Evolutionary conservation across 2,113 vertebrate species (phyloP).

Genomic region (Dromas ardeola): DNA sequence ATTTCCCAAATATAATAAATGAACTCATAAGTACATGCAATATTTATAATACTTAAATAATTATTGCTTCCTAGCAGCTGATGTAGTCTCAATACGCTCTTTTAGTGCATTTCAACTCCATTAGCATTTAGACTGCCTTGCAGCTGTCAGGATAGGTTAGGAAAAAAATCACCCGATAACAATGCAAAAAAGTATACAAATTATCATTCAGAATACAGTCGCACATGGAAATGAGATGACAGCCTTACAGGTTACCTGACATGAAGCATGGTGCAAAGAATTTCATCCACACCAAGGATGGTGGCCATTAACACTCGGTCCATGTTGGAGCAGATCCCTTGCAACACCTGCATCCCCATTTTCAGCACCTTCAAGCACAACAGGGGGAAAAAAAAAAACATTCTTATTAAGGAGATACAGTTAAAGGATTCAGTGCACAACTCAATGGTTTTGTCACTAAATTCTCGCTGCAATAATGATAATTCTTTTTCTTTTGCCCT

Average conservation of each 20-base stretch:
- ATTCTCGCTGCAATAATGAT: not conserved
- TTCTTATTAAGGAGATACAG: not conserved
- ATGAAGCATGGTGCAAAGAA: slow-evolving; percentile 81
- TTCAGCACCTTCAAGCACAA: slow-evolving; percentile 69
- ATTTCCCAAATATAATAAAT: slow-evolving; percentile 20
- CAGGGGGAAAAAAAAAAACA: not conserved
- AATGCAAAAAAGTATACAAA: slow-evolving; percentile 12
- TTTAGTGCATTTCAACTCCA: slow-evolving; percentile 29
- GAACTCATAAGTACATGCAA: slow-evolving; percentile 12
- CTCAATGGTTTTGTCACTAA: not conserved
- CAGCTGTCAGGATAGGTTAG: not conserved
- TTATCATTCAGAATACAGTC: slow-evolving; percentile 26
- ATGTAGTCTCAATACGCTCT: not conserved
- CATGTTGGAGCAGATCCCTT: slow-evolving; percentile 67
- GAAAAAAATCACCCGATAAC: slow-evolving; percentile 37
- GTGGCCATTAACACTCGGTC: slow-evolving; percentile 76
- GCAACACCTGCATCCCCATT: slow-evolving; percentile 65
- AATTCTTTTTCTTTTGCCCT: not conserved
- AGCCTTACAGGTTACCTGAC: slow-evolving; percentile 54
- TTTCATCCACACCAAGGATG: slow-evolving; percentile 84
- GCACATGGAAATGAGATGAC: slow-evolving; percentile 26
- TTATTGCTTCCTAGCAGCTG: not conserved
- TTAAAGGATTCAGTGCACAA: not conserved
- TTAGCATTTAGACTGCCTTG: slow-evolving; percentile 67
- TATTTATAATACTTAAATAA: slow-evolving; percentile 48